A percentile compares a stretch with the other conserved stretches of the same genome.
Conservation (phyloP, 1,140 invertebrate genomes). For the Galleria mellonella region DNA sequence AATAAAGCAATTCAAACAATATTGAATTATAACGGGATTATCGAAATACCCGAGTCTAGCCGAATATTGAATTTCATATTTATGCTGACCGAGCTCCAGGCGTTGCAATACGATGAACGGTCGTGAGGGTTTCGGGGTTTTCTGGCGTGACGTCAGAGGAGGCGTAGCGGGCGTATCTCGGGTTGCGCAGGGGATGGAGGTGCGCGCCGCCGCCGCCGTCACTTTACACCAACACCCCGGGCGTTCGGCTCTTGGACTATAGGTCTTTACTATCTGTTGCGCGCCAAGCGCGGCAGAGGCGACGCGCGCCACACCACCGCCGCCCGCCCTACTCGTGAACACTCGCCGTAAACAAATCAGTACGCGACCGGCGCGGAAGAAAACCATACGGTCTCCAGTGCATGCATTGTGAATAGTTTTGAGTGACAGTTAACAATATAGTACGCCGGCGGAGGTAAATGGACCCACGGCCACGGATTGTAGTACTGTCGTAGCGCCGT, state of each 20-base stretch:
- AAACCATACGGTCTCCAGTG: slow-evolving; percentile 4
- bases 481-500: slow-evolving; percentile 47
- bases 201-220: slow-evolving; percentile 38
- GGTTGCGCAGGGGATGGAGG: slow-evolving; percentile 27
- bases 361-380: slow-evolving; percentile 13
- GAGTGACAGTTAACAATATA: slow-evolving; percentile 19
- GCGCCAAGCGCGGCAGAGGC: slow-evolving; percentile 49
- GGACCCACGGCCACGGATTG: slow-evolving; percentile 39
- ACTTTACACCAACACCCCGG: slow-evolving; percentile 8
- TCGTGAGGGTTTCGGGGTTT: slow-evolving; percentile 50
- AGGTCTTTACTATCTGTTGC: slow-evolving; percentile 45
- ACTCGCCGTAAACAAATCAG: slow-evolving; percentile 31
- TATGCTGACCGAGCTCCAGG: slow-evolving; percentile 15
- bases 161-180: slow-evolving; percentile 19
- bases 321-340: slow-evolving; percentile 28
- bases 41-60: background rate
- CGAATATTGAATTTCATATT: slow-evolving; percentile 6
- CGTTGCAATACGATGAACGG: slow-evolving; percentile 36
- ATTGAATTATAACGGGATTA: too few species aligned
- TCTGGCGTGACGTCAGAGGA: slow-evolving; percentile 49
- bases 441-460: slow-evolving; percentile 29
- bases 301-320: slow-evolving; percentile 27
- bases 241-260: slow-evolving; percentile 19
- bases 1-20: too few species aligned
- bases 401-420: slow-evolving; percentile 14